Conservation (phyloP, 2,888 invertebrate genomes). For the Plagodis pulveraria region DNA sequence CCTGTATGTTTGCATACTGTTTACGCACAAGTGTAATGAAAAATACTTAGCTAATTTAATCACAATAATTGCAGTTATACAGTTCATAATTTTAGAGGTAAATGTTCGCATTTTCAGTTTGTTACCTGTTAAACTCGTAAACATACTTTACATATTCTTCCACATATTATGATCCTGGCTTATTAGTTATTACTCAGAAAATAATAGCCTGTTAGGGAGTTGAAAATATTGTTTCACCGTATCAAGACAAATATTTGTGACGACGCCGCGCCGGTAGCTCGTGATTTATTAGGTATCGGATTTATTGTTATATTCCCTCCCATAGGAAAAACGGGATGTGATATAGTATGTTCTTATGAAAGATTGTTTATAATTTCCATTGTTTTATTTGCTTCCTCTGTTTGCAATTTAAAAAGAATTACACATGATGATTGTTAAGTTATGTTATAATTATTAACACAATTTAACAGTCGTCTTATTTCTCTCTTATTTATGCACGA, state of each 20-base stretch:
- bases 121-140: too few relatives aligned
- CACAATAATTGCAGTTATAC: too few relatives aligned
- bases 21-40: too few relatives aligned
- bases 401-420: too few relatives aligned
- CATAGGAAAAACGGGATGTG: conserved; percentile 8
- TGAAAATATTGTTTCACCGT: conserved; percentile 26
- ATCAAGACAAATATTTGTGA: conserved; percentile 22
- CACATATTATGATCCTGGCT: conserved; percentile 22
- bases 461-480: too few relatives aligned
- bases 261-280: neutral
- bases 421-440: too few relatives aligned
- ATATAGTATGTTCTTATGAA: conserved; percentile 14
- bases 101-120: too few relatives aligned
- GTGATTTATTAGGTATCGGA: conserved; percentile 22
- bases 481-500: too few relatives aligned
- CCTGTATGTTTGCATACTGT: too few relatives aligned
- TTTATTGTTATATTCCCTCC: conserved; percentile 19
- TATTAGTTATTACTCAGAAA: conserved; percentile 35
- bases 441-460: too few relatives aligned
- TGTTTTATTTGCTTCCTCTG: neutral
- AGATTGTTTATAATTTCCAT: neutral
- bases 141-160: conserved; percentile 1
- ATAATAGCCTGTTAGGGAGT: conserved; percentile 34
- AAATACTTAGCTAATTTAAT: too few relatives aligned
- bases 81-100: too few relatives aligned